Conservation (phyloP, 2,113 vertebrate species). For the Nerophis ophidion region DNA sequence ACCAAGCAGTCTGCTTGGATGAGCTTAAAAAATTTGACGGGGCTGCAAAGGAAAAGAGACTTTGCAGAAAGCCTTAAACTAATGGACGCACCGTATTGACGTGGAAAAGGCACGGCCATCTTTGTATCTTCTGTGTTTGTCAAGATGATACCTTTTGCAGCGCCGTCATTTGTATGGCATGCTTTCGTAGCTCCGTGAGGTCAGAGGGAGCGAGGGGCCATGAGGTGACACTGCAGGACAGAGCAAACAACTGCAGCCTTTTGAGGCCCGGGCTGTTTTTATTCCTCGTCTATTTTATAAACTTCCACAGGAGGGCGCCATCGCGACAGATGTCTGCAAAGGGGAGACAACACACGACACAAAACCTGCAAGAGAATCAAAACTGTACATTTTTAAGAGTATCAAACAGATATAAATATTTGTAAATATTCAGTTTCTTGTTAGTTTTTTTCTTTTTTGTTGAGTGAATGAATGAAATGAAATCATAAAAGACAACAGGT, state of each 20-base stretch:
- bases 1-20: slow-evolving; percentile 10
- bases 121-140: slow-evolving; percentile 34
- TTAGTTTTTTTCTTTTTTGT: slow-evolving; percentile 50
- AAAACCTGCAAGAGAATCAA: slow-evolving; percentile 45
- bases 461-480: slow-evolving; percentile 70
- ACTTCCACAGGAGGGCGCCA: slow-evolving; percentile 57
- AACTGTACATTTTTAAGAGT: slow-evolving; percentile 79
- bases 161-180: slow-evolving; percentile 19
- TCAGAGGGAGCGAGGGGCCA: slow-evolving; percentile 20
- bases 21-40: neutral
- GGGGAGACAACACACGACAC: slow-evolving; percentile 14
- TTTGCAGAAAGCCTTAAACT: slow-evolving; percentile 16
- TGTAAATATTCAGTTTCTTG: slow-evolving; percentile 80
- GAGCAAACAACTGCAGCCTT: slow-evolving; percentile 12
- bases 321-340: slow-evolving; percentile 25
- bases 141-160: slow-evolving; percentile 23
- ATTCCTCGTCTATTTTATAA: slow-evolving; percentile 65
- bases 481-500: slow-evolving; percentile 70
- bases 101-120: slow-evolving; percentile 20
- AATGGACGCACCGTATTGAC: slow-evolving; percentile 19
- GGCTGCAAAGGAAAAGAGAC: slow-evolving; percentile 14
- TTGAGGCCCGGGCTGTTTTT: slow-evolving; percentile 40
- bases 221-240: slow-evolving; percentile 25
- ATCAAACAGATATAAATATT: slow-evolving; percentile 69
- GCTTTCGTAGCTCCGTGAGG: slow-evolving; percentile 48